These are phyloP conservation scores for Leptopterna dolabrata DNA, from an alignment of 2,888 invertebrate species.

Conservation along the genomic window DNA sequence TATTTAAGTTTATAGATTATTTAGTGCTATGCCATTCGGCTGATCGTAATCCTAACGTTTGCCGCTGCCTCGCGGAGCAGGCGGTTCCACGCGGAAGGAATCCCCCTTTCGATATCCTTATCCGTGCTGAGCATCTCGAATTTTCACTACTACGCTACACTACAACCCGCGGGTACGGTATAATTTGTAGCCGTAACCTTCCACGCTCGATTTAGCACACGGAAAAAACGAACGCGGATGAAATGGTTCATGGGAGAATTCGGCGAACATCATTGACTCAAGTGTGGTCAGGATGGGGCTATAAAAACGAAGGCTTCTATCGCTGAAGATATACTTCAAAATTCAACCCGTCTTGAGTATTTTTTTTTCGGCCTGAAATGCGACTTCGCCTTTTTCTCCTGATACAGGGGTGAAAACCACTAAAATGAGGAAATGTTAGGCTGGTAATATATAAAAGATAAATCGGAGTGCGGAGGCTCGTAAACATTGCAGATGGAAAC, in stretches of 20 bases:
- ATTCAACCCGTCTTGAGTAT: not conserved
- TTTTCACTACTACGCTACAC: not conserved
- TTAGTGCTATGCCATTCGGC: no score
- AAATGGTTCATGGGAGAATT: not conserved
- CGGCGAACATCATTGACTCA: not conserved
- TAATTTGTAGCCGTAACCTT: not conserved
- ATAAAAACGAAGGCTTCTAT: not conserved
- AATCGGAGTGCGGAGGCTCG: not conserved
- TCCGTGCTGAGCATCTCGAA: not conserved
- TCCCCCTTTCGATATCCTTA: not conserved
- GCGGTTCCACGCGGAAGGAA: not conserved
- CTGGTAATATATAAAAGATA: not conserved
- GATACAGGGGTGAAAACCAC: not conserved
- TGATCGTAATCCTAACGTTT: no score
- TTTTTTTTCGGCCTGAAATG: not conserved
- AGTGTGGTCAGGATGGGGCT: not conserved
- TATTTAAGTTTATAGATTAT: no score
- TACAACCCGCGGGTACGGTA: not conserved
- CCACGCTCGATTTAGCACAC: not conserved
- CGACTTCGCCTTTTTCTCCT: not conserved
- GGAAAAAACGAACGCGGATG: not conserved
- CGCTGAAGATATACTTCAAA: not conserved
- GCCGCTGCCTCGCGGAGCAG: no score
- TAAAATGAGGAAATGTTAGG: not conserved
- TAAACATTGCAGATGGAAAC: not conserved